Conservation (phyloP, 2,888 invertebrate genomes). For the Acronicta leporina region DNA sequence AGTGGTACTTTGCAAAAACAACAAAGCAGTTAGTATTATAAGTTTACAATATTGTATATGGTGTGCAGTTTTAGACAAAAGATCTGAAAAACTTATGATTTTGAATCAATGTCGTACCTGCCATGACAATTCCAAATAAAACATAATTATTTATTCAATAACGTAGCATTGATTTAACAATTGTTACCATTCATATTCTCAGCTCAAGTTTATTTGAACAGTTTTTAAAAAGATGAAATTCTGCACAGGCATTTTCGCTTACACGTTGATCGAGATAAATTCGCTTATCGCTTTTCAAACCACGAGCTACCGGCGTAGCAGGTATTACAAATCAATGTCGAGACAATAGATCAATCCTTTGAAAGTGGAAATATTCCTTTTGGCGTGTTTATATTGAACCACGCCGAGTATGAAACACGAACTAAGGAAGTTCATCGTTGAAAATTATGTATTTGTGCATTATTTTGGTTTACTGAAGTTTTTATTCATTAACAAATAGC, state of each 20-base stretch:
- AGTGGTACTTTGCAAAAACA: too few relatives aligned
- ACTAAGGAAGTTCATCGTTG: neutral
- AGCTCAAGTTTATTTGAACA: neutral
- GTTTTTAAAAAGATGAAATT: conserved; percentile 1
- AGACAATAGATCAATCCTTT: conserved; percentile 11
- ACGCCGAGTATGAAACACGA: neutral
- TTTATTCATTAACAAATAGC: too few relatives aligned
- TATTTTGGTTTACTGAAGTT: too few relatives aligned
- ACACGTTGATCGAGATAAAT: conserved; percentile 16
- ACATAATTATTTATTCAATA: neutral
- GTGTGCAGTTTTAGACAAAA: too few relatives aligned
- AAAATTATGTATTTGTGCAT: too few relatives aligned
- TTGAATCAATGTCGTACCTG: neutral
- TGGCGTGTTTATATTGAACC: conserved; percentile 8
- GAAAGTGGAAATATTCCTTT: conserved; percentile 9
- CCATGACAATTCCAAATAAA: neutral
- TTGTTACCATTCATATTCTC: neutral
- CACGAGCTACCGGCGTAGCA: conserved; percentile 10
- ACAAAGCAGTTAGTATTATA: too few relatives aligned
- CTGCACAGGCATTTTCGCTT: neutral
- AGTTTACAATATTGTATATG: too few relatives aligned
- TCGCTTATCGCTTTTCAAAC: conserved; percentile 13
- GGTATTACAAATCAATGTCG: conserved; percentile 17
- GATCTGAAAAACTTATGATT: neutral
- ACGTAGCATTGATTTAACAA: too few relatives aligned